These are phyloP conservation scores for Arenaria interpres DNA, from an alignment of 2,113 vertebrate species.

Conservation along the genomic window DNA sequence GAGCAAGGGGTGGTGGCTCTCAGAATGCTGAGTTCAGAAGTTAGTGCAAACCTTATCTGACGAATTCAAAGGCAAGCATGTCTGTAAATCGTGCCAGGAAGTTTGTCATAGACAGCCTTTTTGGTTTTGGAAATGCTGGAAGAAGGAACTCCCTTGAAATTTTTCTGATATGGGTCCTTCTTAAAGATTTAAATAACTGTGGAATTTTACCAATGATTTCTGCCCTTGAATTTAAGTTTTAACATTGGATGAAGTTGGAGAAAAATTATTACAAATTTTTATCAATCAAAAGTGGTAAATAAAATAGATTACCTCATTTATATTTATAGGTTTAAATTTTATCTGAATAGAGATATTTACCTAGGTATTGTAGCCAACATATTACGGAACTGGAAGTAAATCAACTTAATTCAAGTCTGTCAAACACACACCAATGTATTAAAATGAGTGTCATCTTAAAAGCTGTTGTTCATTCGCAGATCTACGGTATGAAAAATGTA, in stretches of 20 bases:
- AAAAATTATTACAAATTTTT: background rate
- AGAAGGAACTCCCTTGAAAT: background rate
- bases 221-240: background rate
- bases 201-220: background rate
- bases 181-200: background rate
- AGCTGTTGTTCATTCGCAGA: background rate
- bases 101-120: background rate
- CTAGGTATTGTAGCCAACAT: background rate
- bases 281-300: background rate
- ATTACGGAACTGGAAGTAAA: background rate
- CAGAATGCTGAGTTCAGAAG: background rate
- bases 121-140: background rate
- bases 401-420: background rate
- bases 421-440: background rate
- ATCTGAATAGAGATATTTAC: background rate
- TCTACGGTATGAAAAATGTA: background rate
- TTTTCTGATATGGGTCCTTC: background rate
- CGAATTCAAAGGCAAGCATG: background rate
- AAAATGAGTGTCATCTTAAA: background rate
- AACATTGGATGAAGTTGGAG: background rate
- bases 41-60: background rate
- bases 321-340: background rate
- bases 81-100: background rate
- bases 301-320: background rate
- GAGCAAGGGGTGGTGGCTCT: background rate